Evolutionary conservation across 2,797 vertebrate genomes (phyloP).

Genomic region (Diplodus sargus): DNA sequence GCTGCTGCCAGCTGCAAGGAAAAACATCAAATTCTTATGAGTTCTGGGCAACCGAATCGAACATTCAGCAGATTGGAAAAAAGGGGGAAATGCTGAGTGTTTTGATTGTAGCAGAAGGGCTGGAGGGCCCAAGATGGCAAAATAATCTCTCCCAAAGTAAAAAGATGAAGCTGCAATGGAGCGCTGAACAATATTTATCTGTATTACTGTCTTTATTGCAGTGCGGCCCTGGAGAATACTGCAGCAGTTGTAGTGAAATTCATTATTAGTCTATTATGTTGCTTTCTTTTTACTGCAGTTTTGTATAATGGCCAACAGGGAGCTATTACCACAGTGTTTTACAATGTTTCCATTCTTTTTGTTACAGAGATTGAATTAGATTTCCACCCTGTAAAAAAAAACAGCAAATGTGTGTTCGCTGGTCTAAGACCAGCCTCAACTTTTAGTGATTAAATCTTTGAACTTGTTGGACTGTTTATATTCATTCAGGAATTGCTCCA

Average conservation of each 20-base stretch:
- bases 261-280: constrained; percentile 25
- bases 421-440: neutral
- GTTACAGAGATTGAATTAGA: constrained; percentile 22
- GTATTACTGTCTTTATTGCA: constrained; percentile 34
- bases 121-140: neutral
- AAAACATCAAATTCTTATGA: constrained; percentile 6
- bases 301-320: constrained; percentile 30
- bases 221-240: constrained; percentile 13
- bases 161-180: neutral
- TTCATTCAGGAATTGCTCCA: constrained; percentile 27
- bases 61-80: constrained; percentile 26
- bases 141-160: neutral
- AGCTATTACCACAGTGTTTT: constrained; percentile 34
- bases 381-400: neutral
- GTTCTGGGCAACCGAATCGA: constrained; percentile 32
- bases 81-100: neutral
- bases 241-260: constrained; percentile 28
- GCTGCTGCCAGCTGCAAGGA: constrained; percentile 3
- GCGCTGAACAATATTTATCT: constrained; percentile 20
- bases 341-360: constrained; percentile 30
- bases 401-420: neutral
- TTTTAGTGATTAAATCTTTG: constrained; percentile 1
- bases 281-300: constrained; percentile 39
- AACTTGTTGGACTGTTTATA: constrained; percentile 18
- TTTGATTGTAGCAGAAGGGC: constrained; percentile 5